These are phyloP conservation scores for Trypoxylon attenuatum DNA, from an alignment of 2,888 invertebrate species.

Conservation along the genomic window DNA sequence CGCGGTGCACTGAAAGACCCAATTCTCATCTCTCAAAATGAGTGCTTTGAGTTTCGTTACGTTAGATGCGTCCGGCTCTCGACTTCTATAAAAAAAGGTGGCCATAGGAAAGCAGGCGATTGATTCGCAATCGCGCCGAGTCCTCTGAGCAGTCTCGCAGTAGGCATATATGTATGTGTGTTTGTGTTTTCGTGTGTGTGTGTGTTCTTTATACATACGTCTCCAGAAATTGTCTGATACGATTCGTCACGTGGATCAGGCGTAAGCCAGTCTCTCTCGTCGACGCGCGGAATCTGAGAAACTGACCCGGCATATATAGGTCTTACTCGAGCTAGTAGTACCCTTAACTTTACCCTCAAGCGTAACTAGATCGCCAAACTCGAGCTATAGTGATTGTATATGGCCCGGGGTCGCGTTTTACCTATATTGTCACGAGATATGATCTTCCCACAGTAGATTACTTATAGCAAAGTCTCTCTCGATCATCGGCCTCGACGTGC, in stretches of 20 bases:
- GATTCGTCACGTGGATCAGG: constrained; percentile 30
- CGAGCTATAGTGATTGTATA: constrained; percentile 38
- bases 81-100: no score
- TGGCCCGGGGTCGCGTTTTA: constrained; percentile 21
- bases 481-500: constrained; percentile 7
- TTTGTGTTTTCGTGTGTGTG: neutral
- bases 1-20: neutral
- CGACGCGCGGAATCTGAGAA: constrained; percentile 38
- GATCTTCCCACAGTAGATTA: constrained; percentile 40
- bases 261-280: constrained; percentile 24
- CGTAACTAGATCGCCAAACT: constrained; percentile 40
- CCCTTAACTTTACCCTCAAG: constrained; percentile 41
- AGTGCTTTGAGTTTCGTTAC: no score
- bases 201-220: no score
- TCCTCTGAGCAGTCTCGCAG: no score
- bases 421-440: constrained; percentile 54
- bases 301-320: constrained; percentile 29
- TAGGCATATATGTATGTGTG: no score
- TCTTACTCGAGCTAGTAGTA: neutral
- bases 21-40: neutral
- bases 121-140: no score
- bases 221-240: no score
- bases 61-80: no score
- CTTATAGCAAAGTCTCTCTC: constrained; percentile 19
- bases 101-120: no score